Conservation (phyloP, 2,888 invertebrate species). For the Theristus sp. region DNA sequence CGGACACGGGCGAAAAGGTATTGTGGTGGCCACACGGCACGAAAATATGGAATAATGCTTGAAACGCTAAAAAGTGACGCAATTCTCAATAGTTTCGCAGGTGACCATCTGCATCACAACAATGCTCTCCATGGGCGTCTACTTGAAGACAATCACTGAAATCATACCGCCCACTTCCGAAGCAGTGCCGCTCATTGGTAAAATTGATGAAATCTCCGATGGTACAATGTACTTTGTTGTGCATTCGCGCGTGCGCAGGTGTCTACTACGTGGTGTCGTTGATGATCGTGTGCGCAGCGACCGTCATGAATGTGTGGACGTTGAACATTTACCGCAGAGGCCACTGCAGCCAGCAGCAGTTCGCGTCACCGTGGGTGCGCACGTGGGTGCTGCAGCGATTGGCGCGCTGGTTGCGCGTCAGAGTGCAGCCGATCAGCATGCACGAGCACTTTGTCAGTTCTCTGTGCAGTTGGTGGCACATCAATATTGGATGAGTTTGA, state of each 20-base stretch:
- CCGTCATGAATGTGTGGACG: constrained; percentile 52
- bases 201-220: not conserved
- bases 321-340: constrained; percentile 49
- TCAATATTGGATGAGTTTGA: too few species aligned
- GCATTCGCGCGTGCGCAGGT: constrained; percentile 25
- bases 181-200: constrained; percentile 40
- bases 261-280: constrained; percentile 42
- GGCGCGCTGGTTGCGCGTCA: constrained; percentile 22
- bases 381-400: constrained; percentile 22
- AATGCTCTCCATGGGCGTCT: constrained; percentile 40
- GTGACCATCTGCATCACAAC: constrained; percentile 39
- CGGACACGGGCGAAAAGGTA: constrained; percentile 39
- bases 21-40: too few species aligned
- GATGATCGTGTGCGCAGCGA: constrained; percentile 37
- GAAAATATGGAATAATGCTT: too few species aligned
- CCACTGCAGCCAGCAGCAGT: not conserved
- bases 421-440: constrained; percentile 23
- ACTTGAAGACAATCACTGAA: constrained; percentile 41
- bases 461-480: too few species aligned
- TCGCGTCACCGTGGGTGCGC: constrained; percentile 6
- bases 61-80: too few species aligned
- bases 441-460: constrained; percentile 16
- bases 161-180: constrained; percentile 42
- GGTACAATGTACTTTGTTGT: not conserved
- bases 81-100: not conserved